phyloP scores from a whole-genome alignment of 2,797 vertebrate species.

The Aeoliscus strigatus region DNA sequence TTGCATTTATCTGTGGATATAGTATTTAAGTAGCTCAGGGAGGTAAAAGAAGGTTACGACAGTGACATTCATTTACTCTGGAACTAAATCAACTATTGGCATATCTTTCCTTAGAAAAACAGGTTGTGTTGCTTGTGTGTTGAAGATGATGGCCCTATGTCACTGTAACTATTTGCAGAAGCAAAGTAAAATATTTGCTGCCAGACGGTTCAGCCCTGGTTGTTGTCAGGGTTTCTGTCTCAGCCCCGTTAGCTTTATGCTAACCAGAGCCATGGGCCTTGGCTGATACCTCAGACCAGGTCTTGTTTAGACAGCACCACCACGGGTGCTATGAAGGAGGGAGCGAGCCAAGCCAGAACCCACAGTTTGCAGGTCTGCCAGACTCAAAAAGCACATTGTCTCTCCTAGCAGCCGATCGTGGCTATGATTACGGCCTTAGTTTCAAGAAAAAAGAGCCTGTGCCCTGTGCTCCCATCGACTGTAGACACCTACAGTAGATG shows the following conservation, averaged over 20 bases:
- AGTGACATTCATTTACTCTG: too few species aligned
- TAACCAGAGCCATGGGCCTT: conserved; percentile 40
- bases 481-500: conserved; percentile 1
- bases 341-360: conserved; percentile 42
- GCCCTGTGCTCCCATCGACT: neutral
- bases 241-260: conserved; percentile 26
- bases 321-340: conserved; percentile 14
- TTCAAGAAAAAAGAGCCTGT: conserved; percentile 16
- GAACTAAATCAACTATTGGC: too few species aligned
- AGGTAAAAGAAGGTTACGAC: too few species aligned
- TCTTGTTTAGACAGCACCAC: conserved; percentile 49
- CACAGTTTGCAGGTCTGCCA: conserved; percentile 35
- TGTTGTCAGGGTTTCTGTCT: conserved; percentile 10
- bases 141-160: too few species aligned
- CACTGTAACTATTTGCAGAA: too few species aligned
- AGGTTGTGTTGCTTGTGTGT: too few species aligned
- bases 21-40: too few species aligned
- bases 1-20: too few species aligned
- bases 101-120: too few species aligned
- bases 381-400: conserved; percentile 43
- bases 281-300: conserved; percentile 45
- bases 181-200: too few species aligned
- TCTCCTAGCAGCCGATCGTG: conserved; percentile 46
- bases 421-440: conserved; percentile 60
- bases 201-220: conserved; percentile 10